phyloP scores from a whole-genome alignment of 1,140 invertebrate species.

The Venturia canescens region DNA sequence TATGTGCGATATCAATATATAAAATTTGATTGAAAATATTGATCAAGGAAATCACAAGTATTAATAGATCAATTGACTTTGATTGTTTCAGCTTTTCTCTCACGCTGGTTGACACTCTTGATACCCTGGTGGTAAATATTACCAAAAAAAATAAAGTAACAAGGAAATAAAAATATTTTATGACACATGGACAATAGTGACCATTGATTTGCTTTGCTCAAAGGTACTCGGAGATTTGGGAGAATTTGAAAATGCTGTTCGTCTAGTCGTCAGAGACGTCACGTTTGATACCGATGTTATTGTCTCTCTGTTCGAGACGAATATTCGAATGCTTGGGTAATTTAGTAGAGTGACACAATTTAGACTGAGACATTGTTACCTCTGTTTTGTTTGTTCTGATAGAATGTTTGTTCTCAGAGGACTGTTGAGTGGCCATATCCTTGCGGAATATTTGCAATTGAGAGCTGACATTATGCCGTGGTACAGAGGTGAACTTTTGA shows the following conservation, averaged over 20 bases:
- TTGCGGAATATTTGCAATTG: slow-evolving; percentile 89
- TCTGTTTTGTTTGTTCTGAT: slow-evolving; percentile 2
- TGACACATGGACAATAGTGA: not conserved
- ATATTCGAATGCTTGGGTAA: slow-evolving; percentile 97
- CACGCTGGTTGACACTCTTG: slow-evolving; percentile 95
- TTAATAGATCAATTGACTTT: not conserved
- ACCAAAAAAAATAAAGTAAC: slow-evolving; percentile 31
- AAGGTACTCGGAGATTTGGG: slow-evolving; percentile 92
- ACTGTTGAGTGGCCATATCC: slow-evolving; percentile 93
- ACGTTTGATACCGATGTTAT: slow-evolving; percentile 96
- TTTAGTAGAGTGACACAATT: slow-evolving; percentile 59
- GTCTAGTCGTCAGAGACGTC: slow-evolving; percentile 90
- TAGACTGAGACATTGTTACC: too few relatives aligned
- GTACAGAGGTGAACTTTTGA: slow-evolving; percentile 94
- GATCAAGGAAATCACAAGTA: too few relatives aligned
- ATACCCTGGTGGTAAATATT: slow-evolving; percentile 89
- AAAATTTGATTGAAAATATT: not conserved
- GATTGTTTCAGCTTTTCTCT: slow-evolving; percentile 92
- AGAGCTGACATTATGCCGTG: slow-evolving; percentile 87
- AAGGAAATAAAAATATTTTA: not conserved
- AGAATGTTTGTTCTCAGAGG: slow-evolving; percentile 82
- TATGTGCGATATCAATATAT: slow-evolving; percentile 20
- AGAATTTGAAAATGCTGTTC: slow-evolving; percentile 95
- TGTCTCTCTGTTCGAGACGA: slow-evolving; percentile 99
- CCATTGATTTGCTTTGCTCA: slow-evolving; percentile 11